Evolutionary conservation across 1,140 invertebrate genomes (phyloP), one percentile per base, ranked within the genome.

Genomic region (Dreissena polymorpha): DNA sequence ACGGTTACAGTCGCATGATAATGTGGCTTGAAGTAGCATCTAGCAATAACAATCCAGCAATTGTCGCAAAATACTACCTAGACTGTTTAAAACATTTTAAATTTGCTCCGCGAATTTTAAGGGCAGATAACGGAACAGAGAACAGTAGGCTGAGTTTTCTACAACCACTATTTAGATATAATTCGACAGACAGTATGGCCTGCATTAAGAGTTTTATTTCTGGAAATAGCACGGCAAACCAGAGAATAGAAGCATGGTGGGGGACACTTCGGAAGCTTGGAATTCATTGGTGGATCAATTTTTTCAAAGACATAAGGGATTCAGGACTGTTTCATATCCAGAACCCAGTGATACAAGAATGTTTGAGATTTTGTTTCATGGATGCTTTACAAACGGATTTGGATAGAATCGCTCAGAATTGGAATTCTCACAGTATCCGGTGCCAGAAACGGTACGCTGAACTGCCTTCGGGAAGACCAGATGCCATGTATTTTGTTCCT

Each of bases 1-100:
- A 92, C 79, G 90, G 90, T 12, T 92, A 81, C 84, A 91, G 90
- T n/a, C 75, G 87, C 25, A 76, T 84, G n/a, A 68, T 92, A 1
- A 82, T 91, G 72, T 92, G 89, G 90, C 39, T 91, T 13, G 68
- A 89, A 75, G 87, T 86, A 65, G 86, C 89, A 29, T 88, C 85
- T 64, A 90, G 84, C 14, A 91, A 88, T 63, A 91, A 87, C 76
- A 73, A 89, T 68, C 87, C 88, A 57, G 39, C 49, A n/a, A 65
- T 87, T 18, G 84, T 88, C 69, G 83, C 69, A n/a, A 74, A 64
- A 57, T 88, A 90, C 75, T 91, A 85, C 74, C 68, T 87, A 10
- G 55, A 87, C 53, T 51, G 82, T 53, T 69, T 90, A 50, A 64
- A 68, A 64, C 12, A 39, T 13, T n/a, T 68, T 63, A 25, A 64